These are phyloP conservation scores for Trachymyrmex cornetzi DNA, from an alignment of 1,140 invertebrate species.

Conservation along the genomic window DNA sequence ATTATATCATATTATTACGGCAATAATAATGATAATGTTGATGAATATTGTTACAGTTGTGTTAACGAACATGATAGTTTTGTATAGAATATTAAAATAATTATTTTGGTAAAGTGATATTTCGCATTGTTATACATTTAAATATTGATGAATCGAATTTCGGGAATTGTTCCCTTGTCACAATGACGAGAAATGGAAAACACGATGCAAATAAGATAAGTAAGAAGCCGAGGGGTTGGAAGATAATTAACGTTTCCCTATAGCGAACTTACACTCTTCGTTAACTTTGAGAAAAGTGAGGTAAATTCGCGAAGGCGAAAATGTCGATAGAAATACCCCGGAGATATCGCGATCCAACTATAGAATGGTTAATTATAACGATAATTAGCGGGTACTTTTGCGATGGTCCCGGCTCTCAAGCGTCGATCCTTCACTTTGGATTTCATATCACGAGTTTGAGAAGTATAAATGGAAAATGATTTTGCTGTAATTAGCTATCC, in stretches of 20 bases:
- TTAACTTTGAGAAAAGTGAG: constrained; percentile 39
- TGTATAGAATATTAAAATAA: constrained; percentile 43
- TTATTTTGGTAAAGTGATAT: constrained; percentile 35
- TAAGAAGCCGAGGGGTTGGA: neutral
- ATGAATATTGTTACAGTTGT: constrained; percentile 12
- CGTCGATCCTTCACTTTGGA: constrained; percentile 48
- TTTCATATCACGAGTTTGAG: constrained; percentile 56
- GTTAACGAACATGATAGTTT: constrained; percentile 15
- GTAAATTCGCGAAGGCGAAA: constrained; percentile 59
- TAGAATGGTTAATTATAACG: constrained; percentile 67
- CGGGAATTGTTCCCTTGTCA: neutral
- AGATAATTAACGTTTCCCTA: constrained; percentile 36
- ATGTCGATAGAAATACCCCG: constrained; percentile 69
- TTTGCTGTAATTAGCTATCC: constrained; percentile 46
- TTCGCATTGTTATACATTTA: neutral
- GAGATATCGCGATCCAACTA: constrained; percentile 67
- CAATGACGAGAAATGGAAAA: constrained; percentile 7
- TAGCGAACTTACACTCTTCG: constrained; percentile 54
- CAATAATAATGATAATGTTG: constrained; percentile 39
- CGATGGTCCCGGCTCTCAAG: constrained; percentile 28
- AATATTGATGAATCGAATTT: constrained; percentile 22
- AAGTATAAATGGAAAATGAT: constrained; percentile 65
- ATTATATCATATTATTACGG: constrained; percentile 3
- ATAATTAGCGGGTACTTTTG: constrained; percentile 68
- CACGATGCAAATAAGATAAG: neutral